Base-by-base conservation (phyloP, 1,140 invertebrate genomes). In the Harlomillsia oculata region DNA sequence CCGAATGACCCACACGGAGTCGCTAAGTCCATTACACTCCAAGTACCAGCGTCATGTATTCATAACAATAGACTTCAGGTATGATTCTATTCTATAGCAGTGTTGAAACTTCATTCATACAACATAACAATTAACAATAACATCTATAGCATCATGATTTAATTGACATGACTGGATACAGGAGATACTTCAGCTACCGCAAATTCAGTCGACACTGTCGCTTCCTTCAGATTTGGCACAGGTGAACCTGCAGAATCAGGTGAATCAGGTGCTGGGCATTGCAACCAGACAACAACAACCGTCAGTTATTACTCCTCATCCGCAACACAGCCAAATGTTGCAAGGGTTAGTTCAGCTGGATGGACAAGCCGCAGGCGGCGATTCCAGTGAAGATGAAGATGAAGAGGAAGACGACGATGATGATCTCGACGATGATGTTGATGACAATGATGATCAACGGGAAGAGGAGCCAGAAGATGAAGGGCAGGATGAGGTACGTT, bases 121-220 rank as follows among this genome's bases (percentile, higher is more conserved):
- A 29, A 6, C 18, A 32, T 59, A 14, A 48, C n/a, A 30, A 54
- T 51, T 43, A 9, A 5, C n/a, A n/a, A n/a, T n/a, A n/a, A n/a
- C n/a, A n/a, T n/a, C n/a, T n/a, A n/a, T n/a, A n/a, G n/a, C n/a
- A n/a, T n/a, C n/a, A n/a, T n/a, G n/a, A n/a, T n/a, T n/a, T n/a
- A n/a, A n/a, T n/a, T n/a, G n/a, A n/a, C n/a, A n/a, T 45, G 23
- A 14, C 8, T 45, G 26, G 0, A 25, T 54, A 14, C 39, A 65
- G 63, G 63, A 62, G 26, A 60, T 86, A 48, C 75, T 91, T 50
- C 86, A 84, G 20, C 86, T 86, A 25, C 84, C 85, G 25, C 80
- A 89, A 29, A 89, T 91, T 59, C 84, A 86, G 67, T 85, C 85
- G 1, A 89, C 87, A 40, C 87, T 91, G 78, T 79, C 80, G 65